A percentile compares a stretch with the other conserved stretches of the same genome.
Conservation (phyloP, 2,797 vertebrate species). For the Adelosebastes latens region DNA sequence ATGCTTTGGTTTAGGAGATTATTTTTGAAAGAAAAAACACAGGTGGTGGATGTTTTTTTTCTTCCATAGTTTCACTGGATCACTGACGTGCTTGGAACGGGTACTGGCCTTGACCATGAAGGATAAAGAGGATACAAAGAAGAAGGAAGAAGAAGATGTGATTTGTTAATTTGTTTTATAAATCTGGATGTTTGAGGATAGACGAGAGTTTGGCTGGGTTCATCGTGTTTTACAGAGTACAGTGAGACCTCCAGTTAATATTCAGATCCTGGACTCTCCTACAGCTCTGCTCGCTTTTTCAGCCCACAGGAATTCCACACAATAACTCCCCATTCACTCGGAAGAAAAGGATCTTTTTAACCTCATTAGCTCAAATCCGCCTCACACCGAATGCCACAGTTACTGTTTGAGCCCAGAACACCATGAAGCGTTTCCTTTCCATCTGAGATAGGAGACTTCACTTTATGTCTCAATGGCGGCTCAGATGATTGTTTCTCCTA, state of each 20-base stretch:
- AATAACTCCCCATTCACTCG: slow-evolving; percentile 8
- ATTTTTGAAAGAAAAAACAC: neutral
- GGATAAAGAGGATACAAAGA: neutral
- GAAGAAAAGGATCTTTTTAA: slow-evolving; percentile 28
- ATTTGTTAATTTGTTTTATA: neutral
- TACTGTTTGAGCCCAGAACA: neutral
- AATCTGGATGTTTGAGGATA: neutral
- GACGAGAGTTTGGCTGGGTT: neutral
- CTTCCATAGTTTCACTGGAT: neutral
- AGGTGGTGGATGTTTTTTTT: neutral
- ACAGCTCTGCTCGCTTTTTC: slow-evolving; percentile 6
- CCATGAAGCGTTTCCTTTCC: neutral
- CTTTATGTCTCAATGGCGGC: accelerated
- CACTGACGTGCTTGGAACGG: neutral
- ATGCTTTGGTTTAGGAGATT: neutral
- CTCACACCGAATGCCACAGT: slow-evolving; percentile 5
- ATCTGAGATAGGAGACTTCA: neutral
- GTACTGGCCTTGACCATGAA: neutral
- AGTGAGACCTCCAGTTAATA: neutral
- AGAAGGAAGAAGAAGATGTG: no score
- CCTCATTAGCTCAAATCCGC: slow-evolving; percentile 22
- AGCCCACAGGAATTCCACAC: slow-evolving; percentile 33
- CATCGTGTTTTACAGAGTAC: neutral
- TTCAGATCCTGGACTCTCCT: neutral
- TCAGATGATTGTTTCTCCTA: neutral